These are phyloP conservation scores for Mechanitis mazaeus DNA, from an alignment of 2,888 invertebrate genomes.

Conservation along the genomic window DNA sequence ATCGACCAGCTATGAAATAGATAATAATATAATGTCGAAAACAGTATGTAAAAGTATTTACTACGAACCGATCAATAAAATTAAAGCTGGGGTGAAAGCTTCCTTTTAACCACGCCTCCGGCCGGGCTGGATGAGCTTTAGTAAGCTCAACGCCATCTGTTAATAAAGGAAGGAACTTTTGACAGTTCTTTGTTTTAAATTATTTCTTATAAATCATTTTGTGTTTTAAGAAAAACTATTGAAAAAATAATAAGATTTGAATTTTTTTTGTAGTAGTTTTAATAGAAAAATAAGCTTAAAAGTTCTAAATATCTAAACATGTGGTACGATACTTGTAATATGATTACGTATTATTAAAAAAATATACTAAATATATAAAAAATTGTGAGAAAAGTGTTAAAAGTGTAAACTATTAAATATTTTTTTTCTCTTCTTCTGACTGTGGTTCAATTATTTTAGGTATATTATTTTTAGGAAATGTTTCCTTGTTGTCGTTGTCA, in stretches of 20 bases:
- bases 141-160: conserved; percentile 51
- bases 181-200: conserved; percentile 22
- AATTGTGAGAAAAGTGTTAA: background rate
- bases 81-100: conserved; percentile 61
- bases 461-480: conserved; percentile 26
- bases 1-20: conserved; percentile 30
- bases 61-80: conserved; percentile 59
- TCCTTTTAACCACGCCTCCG: conserved; percentile 55
- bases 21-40: conserved; percentile 44
- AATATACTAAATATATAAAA: background rate
- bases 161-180: conserved; percentile 14
- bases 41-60: conserved; percentile 48
- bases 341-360: background rate
- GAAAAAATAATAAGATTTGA: background rate
- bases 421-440: conserved; percentile 25
- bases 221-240: conserved; percentile 15
- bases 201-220: conserved; percentile 53
- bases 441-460: conserved; percentile 16
- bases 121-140: conserved; percentile 42
- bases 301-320: too few species aligned
- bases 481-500: conserved; percentile 41
- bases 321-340: too few species aligned
- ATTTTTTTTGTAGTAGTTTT: conserved; percentile 7
- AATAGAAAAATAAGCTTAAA: too few species aligned
- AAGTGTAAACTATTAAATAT: conserved; percentile 17